Percentiles rank a stretch among this genome's conserved stretches.
phyloP scores from a whole-genome alignment of 2,888 invertebrate species.

The Perizoma affinitatum region DNA sequence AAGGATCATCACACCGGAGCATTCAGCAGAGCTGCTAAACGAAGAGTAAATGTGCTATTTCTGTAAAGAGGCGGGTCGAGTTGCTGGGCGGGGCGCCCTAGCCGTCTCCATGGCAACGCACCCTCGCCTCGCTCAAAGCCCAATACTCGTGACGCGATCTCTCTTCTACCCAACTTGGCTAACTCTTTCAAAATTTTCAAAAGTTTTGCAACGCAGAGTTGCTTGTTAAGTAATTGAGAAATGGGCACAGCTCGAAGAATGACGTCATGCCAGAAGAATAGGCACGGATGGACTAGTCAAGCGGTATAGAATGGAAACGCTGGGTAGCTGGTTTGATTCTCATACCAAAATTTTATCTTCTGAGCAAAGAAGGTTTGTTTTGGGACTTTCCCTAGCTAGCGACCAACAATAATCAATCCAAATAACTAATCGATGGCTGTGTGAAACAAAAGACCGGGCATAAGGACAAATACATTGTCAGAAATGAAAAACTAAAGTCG shows the following conservation, averaged over 20 bases:
- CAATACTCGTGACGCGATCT: conserved; percentile 42
- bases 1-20: conserved; percentile 38
- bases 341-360: neutral
- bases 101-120: conserved; percentile 72
- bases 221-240: conserved; percentile 15
- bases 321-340: conserved; percentile 1
- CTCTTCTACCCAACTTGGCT: conserved; percentile 37
- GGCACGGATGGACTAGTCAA: conserved; percentile 6
- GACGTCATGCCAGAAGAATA: conserved; percentile 22
- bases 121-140: conserved; percentile 55
- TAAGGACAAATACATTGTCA: neutral
- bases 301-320: conserved; percentile 6
- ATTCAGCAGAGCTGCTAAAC: conserved; percentile 59
- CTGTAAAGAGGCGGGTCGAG: conserved; percentile 54
- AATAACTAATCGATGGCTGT: neutral
- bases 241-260: conserved; percentile 11
- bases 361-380: neutral
- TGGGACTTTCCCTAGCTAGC: neutral
- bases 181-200: conserved; percentile 31
- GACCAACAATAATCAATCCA: neutral
- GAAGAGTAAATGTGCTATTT: conserved; percentile 64
- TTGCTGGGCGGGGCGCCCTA: conserved; percentile 72
- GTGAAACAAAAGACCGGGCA: neutral
- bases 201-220: conserved; percentile 18
- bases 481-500: neutral